Conservation (phyloP, 1,140 invertebrate genomes). For the Cotesia chilonis region DNA sequence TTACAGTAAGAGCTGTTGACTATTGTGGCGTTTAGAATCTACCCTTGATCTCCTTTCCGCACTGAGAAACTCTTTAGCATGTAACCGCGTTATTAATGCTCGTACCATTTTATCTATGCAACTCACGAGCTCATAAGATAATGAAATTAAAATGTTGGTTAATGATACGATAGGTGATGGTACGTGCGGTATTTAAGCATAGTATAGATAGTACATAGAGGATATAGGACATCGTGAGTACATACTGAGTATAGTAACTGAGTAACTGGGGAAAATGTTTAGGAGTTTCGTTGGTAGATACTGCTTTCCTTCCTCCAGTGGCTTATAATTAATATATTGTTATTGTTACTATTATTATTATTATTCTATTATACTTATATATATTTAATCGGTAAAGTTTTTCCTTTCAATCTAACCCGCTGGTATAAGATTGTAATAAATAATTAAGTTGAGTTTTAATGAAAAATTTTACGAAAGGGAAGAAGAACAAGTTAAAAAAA, state of each 20-base stretch:
- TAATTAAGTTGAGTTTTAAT: too few species aligned
- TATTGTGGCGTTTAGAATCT: too few species aligned
- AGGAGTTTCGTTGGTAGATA: not conserved
- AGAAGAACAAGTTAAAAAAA: not conserved
- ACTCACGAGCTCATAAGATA: slow-evolving; percentile 29
- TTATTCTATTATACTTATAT: too few species aligned
- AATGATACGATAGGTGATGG: slow-evolving; percentile 28
- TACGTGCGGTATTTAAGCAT: too few species aligned
- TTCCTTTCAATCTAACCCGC: not conserved
- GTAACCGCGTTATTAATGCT: slow-evolving; percentile 29
- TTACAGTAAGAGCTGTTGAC: too few species aligned
- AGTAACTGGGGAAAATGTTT: not conserved
- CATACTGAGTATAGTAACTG: too few species aligned
- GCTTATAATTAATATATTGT: slow-evolving; percentile 4
- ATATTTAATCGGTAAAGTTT: slow-evolving; percentile 10
- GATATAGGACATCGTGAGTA: too few species aligned
- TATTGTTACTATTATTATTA: slow-evolving; percentile 20
- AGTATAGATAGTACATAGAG: too few species aligned
- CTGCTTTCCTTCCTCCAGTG: not conserved
- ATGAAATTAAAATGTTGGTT: slow-evolving; percentile 40
- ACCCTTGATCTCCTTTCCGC: too few species aligned
- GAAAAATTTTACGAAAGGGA: not conserved
- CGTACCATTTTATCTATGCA: slow-evolving; percentile 22
- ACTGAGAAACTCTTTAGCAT: not conserved
- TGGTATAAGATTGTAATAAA: not conserved